These are phyloP conservation scores for Acropternis orthonyx DNA, from an alignment of 2,797 vertebrate genomes.

Conservation along the genomic window DNA sequence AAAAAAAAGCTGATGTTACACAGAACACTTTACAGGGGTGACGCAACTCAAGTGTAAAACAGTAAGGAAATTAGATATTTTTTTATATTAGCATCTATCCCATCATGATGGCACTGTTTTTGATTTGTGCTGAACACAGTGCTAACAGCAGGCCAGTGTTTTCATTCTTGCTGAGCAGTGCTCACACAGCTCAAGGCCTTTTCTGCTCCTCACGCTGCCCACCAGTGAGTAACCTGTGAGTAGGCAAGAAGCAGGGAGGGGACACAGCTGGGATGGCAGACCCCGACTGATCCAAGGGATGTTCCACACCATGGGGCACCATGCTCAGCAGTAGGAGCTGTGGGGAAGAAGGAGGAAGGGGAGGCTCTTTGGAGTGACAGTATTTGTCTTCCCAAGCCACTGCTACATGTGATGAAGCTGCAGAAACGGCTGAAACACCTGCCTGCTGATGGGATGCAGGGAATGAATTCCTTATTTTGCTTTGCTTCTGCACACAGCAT, in stretches of 20 bases:
- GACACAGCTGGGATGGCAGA: not conserved
- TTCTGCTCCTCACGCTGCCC: not conserved
- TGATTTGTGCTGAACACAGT: not conserved
- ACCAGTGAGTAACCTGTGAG: not conserved
- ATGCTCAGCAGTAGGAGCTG: not conserved
- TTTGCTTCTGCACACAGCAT: not conserved
- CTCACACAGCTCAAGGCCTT: not conserved
- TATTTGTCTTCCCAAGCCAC: not conserved
- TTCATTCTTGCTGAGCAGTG: not conserved
- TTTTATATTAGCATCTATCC: not conserved
- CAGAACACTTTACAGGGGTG: not conserved
- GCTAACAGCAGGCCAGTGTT: not conserved
- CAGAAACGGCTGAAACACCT: not conserved
- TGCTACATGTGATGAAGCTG: not conserved
- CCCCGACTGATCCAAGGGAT: not conserved
- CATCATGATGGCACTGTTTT: not conserved
- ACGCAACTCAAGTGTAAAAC: not conserved
- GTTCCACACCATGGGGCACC: not conserved
- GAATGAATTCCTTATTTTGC: not conserved
- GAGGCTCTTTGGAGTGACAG: not conserved
- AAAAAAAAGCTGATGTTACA: conserved; percentile 8
- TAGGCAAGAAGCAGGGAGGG: not conserved
- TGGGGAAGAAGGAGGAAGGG: not conserved
- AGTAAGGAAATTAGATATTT: not conserved
- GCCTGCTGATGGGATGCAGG: not conserved